phyloP scores from a whole-genome alignment of 2,113 vertebrate genomes.

The Rhineura floridana region DNA sequence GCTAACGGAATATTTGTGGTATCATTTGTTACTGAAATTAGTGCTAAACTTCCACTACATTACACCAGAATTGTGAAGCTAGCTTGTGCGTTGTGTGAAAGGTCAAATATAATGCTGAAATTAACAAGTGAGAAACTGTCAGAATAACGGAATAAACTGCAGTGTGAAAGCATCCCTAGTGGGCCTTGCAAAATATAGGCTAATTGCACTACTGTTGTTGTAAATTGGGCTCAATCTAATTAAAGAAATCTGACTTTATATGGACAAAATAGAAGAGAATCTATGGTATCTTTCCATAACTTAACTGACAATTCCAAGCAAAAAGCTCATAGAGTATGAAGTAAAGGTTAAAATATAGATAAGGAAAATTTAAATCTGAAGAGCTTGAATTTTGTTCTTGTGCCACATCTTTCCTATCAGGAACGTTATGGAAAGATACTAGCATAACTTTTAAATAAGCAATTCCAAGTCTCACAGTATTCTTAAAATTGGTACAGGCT shows the following conservation, averaged over 20 bases:
- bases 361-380: not conserved
- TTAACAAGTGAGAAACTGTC: too few species aligned
- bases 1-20: too few species aligned
- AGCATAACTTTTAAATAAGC: not conserved
- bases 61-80: too few species aligned
- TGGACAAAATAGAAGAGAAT: not conserved
- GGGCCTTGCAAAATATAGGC: not conserved
- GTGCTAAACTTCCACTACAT: too few species aligned
- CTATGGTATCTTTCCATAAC: not conserved
- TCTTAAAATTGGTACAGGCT: not conserved
- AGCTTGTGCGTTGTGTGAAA: too few species aligned
- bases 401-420: not conserved
- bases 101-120: too few species aligned
- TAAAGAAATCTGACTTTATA: not conserved
- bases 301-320: not conserved
- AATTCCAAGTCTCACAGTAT: not conserved
- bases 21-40: too few species aligned
- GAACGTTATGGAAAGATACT: not conserved
- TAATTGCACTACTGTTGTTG: not conserved
- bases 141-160: too few species aligned
- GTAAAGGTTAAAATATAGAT: not conserved
- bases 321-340: not conserved
- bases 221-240: not conserved
- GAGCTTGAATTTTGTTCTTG: not conserved
- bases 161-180: not conserved